Evolutionary conservation across 1,140 invertebrate species (phyloP).

Genomic region (Plectus sambesii): DNA sequence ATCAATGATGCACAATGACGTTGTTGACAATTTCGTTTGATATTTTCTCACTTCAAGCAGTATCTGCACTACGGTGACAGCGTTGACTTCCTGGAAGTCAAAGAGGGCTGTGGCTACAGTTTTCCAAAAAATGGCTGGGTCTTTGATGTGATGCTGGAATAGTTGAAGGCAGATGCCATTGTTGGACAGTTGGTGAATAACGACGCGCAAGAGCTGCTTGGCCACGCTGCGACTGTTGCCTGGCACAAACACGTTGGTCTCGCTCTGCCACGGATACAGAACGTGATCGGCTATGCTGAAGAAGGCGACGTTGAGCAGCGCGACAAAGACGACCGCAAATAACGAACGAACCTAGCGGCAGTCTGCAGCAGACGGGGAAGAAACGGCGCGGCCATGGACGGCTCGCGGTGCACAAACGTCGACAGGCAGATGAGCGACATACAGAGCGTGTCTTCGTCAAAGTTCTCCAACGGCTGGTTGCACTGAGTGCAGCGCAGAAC

Average conservation of each 20-base stretch:
- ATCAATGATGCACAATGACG: slow-evolving; percentile 14
- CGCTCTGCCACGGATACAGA: slow-evolving; percentile 67
- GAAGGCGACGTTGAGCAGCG: slow-evolving; percentile 12
- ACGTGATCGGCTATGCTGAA: slow-evolving; percentile 43
- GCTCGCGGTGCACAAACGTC: slow-evolving; percentile 90
- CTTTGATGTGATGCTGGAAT: slow-evolving; percentile 62
- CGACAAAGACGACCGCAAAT: slow-evolving; percentile 13
- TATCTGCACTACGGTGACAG: slow-evolving; percentile 77
- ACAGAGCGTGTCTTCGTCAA: slow-evolving; percentile 90
- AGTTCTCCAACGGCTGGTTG: slow-evolving; percentile 68
- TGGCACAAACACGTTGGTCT: slow-evolving; percentile 60
- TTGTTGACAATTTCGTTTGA: no score
- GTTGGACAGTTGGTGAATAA: slow-evolving; percentile 65
- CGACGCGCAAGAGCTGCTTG: slow-evolving; percentile 87
- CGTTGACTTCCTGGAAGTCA: slow-evolving; percentile 94
- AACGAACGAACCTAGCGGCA: slow-evolving; percentile 62
- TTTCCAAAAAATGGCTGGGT: slow-evolving; percentile 62
- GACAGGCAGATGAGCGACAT: slow-evolving; percentile 81
- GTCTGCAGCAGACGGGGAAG: slow-evolving; percentile 71
- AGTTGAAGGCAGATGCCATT: slow-evolving; percentile 82
- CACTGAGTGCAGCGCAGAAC: slow-evolving; percentile 49
- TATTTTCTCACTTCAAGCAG: slow-evolving; percentile 70
- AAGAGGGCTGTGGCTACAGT: slow-evolving; percentile 78
- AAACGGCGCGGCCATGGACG: slow-evolving; percentile 75
- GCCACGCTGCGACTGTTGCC: slow-evolving; percentile 81